Percentiles rank a stretch among this genome's conserved stretches.
Evolutionary conservation across 2,888 invertebrate species (phyloP).

Genomic region (Napeogenes inachia): DNA sequence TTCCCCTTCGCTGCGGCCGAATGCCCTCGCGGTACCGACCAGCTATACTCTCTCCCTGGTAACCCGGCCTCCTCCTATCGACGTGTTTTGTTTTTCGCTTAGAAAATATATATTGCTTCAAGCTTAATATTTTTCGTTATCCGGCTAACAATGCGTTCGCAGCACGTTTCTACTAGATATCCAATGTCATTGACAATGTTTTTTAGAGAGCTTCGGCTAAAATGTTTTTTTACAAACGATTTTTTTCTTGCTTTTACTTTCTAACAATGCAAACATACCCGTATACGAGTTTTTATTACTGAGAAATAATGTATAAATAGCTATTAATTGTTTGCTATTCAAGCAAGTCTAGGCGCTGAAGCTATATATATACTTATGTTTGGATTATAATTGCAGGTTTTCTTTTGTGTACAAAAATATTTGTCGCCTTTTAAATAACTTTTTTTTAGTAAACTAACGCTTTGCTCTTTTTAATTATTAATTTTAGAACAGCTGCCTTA

Average conservation of each 20-base stretch:
- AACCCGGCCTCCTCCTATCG: slow-evolving; percentile 44
- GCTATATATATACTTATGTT: too few relatives aligned
- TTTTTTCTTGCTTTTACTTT: too few relatives aligned
- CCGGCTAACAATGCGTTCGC: not conserved
- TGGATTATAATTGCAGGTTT: too few relatives aligned
- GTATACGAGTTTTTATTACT: too few relatives aligned
- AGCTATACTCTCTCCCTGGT: slow-evolving; percentile 69
- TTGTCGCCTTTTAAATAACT: too few relatives aligned
- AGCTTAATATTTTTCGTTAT: slow-evolving; percentile 30
- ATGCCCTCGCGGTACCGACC: slow-evolving; percentile 56
- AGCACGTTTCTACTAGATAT: not conserved
- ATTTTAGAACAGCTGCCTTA: not conserved
- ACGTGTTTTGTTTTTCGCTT: slow-evolving; percentile 51
- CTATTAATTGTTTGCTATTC: too few relatives aligned
- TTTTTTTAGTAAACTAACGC: not conserved
- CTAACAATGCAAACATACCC: too few relatives aligned
- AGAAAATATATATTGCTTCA: slow-evolving; percentile 41
- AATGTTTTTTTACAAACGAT: too few relatives aligned
- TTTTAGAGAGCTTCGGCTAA: too few relatives aligned
- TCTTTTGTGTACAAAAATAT: too few relatives aligned
- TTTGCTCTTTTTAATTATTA: not conserved
- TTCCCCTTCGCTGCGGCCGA: slow-evolving; percentile 56
- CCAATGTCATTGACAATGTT: not conserved
- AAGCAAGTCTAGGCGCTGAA: too few relatives aligned
- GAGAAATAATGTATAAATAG: too few relatives aligned